phyloP scores from a whole-genome alignment of 1,140 invertebrate species.

The Euura saliciscinereae region DNA sequence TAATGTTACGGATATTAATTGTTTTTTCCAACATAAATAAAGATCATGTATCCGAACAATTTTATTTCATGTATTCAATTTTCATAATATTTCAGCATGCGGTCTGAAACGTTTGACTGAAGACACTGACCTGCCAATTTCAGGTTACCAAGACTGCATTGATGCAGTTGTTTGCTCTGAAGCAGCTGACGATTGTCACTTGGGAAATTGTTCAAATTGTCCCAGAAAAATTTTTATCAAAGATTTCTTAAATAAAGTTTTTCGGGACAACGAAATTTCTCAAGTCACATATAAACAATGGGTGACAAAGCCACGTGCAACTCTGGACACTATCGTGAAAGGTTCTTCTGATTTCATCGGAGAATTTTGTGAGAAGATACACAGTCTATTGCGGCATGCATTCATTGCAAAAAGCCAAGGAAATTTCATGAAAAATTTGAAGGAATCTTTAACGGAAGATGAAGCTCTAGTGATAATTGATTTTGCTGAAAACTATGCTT shows the following conservation, averaged over 20 bases:
- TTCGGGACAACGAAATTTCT: constrained; percentile 13
- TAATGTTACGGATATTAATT: background rate
- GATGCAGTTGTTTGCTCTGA: constrained; percentile 6
- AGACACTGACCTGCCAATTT: background rate
- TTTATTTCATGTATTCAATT: background rate
- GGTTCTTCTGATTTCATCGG: constrained; percentile 10
- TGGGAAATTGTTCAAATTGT: constrained; percentile 14
- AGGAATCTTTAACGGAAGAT: constrained; percentile 9
- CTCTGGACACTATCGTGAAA: constrained; percentile 14
- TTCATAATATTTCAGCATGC: background rate
- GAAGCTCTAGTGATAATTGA: constrained; percentile 24
- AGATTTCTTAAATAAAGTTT: constrained; percentile 11
- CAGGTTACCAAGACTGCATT: background rate
- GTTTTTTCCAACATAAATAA: background rate
- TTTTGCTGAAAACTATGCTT: constrained; percentile 32
- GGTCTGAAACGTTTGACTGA: background rate
- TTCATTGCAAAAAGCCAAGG: constrained; percentile 13
- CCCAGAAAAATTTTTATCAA: constrained; percentile 7
- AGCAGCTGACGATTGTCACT: constrained; percentile 11
- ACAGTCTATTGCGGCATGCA: constrained; percentile 11
- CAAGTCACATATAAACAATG: constrained; percentile 18
- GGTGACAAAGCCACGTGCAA: constrained; percentile 12
- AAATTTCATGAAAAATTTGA: constrained; percentile 16
- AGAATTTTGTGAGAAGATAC: constrained; percentile 17
- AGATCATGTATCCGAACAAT: background rate